Evolutionary conservation across 2,797 vertebrate species (phyloP), one percentile per base, ranked within the genome.

Genomic region (Epinephelus coioides): DNA sequence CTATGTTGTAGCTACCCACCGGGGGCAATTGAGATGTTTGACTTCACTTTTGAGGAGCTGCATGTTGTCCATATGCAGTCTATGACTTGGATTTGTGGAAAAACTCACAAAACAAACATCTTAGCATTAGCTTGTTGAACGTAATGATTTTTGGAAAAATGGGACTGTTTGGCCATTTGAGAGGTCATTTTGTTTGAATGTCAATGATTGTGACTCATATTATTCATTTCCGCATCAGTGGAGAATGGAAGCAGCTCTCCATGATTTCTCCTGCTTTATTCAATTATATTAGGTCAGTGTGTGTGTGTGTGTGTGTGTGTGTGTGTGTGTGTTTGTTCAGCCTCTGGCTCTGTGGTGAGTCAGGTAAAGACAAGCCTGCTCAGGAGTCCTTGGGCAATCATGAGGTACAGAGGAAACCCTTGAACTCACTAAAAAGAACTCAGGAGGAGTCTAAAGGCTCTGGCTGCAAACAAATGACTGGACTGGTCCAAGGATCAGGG

Each of bases 171-270:
- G 50, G 18, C 25, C 64, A 54, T 78, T 75, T 69, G 21, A 46
- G 14, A 34, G 43, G 47, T n/a, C 19, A 19, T 50, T 27, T 53
- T 66, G 23, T 13, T 49, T 76, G 43, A 76, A 72, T 69, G 49
- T 78, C 78, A 65, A 53, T 68, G 50, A 74, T 18, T 67, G 62
- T 69, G 62, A 55, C 70, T 12, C 34, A 66, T 76, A 71, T 70
- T 27, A 66, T 76, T 11, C 0, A 53, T 76, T 73, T 82, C 61
- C 78, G 83, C 65, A 69, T 72, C 65, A 72, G 38, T 75, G 55
- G 25, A 72, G 1, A 5, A 59, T 2, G 19, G 1, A 66, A 51
- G 46, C 55, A 56, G 18, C 11, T 25, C 46, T 38, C 12, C 13
- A 50, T 78, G 47, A 78, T 77, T 78, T 79, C 3, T 44, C 51